Evolutionary conservation across 2,113 vertebrate genomes (phyloP).

Genomic region (Galeopterus variegatus): DNA sequence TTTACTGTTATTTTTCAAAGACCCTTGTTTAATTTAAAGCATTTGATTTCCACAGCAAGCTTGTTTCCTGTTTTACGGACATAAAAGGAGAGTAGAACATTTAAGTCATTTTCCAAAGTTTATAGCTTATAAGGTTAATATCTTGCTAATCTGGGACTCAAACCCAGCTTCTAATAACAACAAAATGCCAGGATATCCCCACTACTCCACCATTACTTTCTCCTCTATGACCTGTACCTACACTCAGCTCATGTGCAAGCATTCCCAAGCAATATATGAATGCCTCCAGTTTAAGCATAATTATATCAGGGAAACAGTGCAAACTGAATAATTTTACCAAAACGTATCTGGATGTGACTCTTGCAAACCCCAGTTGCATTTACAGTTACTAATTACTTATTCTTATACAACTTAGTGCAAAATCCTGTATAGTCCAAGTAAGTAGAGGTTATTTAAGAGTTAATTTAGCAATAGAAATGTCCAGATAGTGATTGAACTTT

Average conservation of each 20-base stretch:
- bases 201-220: background rate
- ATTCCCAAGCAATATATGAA: background rate
- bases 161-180: background rate
- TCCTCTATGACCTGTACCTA: slow-evolving; percentile 34
- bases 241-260: background rate
- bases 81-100: background rate
- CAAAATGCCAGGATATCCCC: background rate
- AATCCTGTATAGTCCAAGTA: background rate
- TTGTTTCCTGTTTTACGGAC: background rate
- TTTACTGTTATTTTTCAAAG: background rate
- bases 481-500: background rate
- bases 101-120: slow-evolving; percentile 29
- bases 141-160: slow-evolving; percentile 14
- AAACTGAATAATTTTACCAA: slow-evolving; percentile 18
- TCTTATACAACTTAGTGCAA: slow-evolving; percentile 22
- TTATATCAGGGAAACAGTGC: background rate
- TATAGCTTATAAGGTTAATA: background rate
- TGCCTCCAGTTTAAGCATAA: background rate
- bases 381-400: slow-evolving; percentile 11
- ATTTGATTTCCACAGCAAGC: background rate
- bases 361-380: slow-evolving; percentile 2
- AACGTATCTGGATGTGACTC: background rate
- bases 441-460: background rate
- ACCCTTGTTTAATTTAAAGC: background rate
- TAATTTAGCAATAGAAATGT: slow-evolving; percentile 45